Evolutionary conservation across 2,113 vertebrate species (phyloP), one percentile per base, ranked within the genome.

Genomic region (Astur gentilis): DNA sequence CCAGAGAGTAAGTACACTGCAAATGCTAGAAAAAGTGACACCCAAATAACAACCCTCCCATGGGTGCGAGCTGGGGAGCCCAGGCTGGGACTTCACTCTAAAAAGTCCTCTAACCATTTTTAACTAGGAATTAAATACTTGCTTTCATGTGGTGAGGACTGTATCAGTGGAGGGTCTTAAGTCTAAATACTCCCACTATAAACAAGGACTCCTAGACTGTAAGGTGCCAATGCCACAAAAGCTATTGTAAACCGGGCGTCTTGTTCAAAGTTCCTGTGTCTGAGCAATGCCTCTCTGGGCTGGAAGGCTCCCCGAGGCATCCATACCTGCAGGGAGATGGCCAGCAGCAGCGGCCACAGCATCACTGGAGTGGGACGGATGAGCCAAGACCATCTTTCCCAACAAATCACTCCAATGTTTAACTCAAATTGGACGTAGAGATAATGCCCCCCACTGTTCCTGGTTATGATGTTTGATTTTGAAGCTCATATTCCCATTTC

Each of bases 391-490:
- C 58, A 38, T 7, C 49, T 34, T 55, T 52, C 26, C 67, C 22
- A 36, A 64, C 25, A 58, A 44, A 47, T 29, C 47, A 13, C 15
- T n/a, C 36, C 36, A 7, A 6, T 4, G 16, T 52, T 32, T 27
- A 40, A 58, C 18, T 57, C 42, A 26, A 26, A 11, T 2, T 22
- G n/a, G 66, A 44, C 19, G 17, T 3, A 27, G 36, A 16, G 38
- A 19, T 20, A 64, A 49, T 2, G 5, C 6, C 6, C 4, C 3
- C 11, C 44, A 16, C 6, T 7, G 0, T 18, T 72, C 64, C 47
- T 26, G 47, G 11, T 34, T 32, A 9, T 11, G 11, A 10, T 2
- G 38, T 38, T 26, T 60, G 49, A 3, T 34, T 36, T 34, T 50
- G n/a, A 4, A 64, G 49, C 49, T 93, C 49, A 4, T 13, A 2